Base-by-base conservation (phyloP, 2,797 vertebrate species). In the Ataeniobius toweri region DNA sequence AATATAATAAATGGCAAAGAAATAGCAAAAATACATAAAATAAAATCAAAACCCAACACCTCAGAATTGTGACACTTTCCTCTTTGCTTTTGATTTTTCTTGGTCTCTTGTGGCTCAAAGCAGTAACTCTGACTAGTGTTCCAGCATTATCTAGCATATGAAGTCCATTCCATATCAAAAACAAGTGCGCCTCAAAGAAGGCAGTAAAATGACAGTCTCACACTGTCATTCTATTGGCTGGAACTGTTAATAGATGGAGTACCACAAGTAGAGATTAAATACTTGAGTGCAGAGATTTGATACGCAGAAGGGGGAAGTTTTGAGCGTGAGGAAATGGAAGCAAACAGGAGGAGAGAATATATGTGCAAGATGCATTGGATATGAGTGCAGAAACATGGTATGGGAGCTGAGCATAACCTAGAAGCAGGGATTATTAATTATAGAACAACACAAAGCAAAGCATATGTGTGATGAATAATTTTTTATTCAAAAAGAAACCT, bases 391-490 rank as follows among this genome's bases (percentile, higher is more conserved):
- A 26, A 69, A 41, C 39, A 24, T 67, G 13, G 1, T 24, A 68
- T 14, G 13, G 10, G 5, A 3, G 41, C 24, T 26, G 41, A 46
- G 24, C 13, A 7, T 48, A 63, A 7, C 67, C 39, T 65, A 14
- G 59, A 55, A 67, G 53, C 61, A 22, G 53, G 41, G 24, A 44
- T 22, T 48, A 79, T 78, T 44, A 7, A 72, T 55, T 48, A 71
- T 53, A 65, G 31, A 4, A 9, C 14, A 7, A 76, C n/a, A 24
- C 50, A 56, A 56, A 73, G 31, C 74, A 79, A 75, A 59, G 50
- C 18, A 55, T 73, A 63, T n/a, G 44, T 31, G 12, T 39, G 22
- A 63, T 8, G 8, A 76, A 76, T 77, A 5, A 22, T 75, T 72
- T 71, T 5, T 8, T 51, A 20, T 9, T 28, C 36, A 59, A 73